Percentiles rank a stretch among this genome's conserved stretches.
These are phyloP conservation scores for Plestiodon gilberti DNA, from an alignment of 2,113 vertebrate species.

Conservation along the genomic window DNA sequence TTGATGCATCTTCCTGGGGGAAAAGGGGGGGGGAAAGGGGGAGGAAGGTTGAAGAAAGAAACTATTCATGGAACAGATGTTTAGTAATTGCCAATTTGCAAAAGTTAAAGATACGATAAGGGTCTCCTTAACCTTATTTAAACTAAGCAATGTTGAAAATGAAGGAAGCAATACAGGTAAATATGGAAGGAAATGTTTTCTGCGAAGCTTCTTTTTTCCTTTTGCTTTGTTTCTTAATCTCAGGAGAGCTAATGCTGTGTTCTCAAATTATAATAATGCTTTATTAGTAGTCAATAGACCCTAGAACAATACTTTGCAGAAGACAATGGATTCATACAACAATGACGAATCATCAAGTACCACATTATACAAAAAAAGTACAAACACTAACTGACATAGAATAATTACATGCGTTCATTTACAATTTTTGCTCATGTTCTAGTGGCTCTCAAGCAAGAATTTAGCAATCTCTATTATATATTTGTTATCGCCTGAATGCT, in stretches of 20 bases:
- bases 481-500: neutral
- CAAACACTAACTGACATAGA: too few species aligned
- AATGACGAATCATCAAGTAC: too few species aligned
- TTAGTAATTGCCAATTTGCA: neutral
- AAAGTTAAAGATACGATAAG: neutral
- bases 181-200: neutral
- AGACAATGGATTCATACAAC: too few species aligned
- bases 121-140: neutral
- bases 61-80: neutral
- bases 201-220: neutral
- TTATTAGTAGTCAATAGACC: neutral
- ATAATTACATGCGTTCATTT: too few species aligned
- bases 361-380: too few species aligned
- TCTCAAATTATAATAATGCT: neutral
- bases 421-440: too few species aligned
- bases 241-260: neutral
- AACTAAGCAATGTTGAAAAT: neutral
- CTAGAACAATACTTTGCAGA: too few species aligned
- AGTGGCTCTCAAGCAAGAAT: too few species aligned
- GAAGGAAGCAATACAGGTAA: neutral
- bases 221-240: too few species aligned
- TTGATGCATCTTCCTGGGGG: neutral
- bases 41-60: neutral
- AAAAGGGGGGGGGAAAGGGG: neutral
- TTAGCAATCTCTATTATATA: too few species aligned